Evolutionary conservation across 2,797 vertebrate genomes (phyloP).

Genomic region (Avahi laniger): DNA sequence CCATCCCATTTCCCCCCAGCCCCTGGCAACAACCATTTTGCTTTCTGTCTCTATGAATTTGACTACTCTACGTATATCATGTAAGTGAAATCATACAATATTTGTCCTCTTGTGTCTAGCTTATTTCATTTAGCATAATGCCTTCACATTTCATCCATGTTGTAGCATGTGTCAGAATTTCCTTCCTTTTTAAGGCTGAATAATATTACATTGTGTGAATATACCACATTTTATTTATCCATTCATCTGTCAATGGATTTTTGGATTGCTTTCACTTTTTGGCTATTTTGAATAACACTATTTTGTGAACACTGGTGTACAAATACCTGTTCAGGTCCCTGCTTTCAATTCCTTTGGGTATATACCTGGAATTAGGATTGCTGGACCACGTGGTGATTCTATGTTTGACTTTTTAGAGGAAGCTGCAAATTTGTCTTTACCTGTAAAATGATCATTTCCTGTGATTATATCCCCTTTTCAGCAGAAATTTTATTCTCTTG

Average conservation of each 20-base stretch:
- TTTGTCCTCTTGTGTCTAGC: background rate
- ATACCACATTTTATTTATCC: background rate
- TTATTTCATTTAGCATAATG: background rate
- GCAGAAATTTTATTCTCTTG: slow-evolving; percentile 33
- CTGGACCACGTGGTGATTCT: background rate
- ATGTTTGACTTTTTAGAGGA: background rate
- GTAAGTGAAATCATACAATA: background rate
- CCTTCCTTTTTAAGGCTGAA: background rate
- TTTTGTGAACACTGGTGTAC: background rate
- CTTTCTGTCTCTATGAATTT: background rate
- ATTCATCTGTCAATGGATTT: background rate
- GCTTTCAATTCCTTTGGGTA: background rate
- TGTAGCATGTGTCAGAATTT: background rate
- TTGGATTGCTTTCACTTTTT: background rate
- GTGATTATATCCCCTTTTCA: background rate
- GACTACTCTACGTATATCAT: background rate
- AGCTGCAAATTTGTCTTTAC: background rate
- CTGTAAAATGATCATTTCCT: background rate
- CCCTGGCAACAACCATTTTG: background rate
- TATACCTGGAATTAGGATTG: background rate
- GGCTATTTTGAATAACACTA: background rate
- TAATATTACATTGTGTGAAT: background rate
- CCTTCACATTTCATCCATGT: background rate
- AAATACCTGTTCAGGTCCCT: background rate
- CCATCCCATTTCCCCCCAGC: accelerated